Evolutionary conservation across 35 echinoderm and acorn worm species (phyloP).

Genomic region (Diadema setosum): DNA sequence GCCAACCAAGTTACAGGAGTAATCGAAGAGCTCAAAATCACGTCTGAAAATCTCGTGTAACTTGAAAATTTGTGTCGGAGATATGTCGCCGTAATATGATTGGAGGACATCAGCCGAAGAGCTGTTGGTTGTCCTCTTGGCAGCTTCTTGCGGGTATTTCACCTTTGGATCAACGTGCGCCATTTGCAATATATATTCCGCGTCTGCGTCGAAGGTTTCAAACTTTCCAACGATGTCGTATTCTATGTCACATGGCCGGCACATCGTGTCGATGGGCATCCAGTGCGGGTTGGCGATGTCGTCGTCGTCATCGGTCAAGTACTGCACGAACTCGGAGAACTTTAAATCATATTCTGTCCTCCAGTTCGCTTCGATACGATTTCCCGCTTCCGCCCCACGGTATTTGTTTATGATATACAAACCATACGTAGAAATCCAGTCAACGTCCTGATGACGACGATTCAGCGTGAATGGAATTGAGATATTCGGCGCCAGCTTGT

Average conservation of each 20-base stretch:
- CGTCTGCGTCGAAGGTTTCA: slow-evolving; percentile 70
- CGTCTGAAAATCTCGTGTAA: slow-evolving; percentile 15
- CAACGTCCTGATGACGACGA: neutral
- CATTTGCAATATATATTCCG: slow-evolving; percentile 43
- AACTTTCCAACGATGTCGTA: slow-evolving; percentile 83
- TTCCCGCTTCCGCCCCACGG: neutral
- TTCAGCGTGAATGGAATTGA: neutral
- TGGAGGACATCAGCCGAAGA: slow-evolving; percentile 28
- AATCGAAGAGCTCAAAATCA: slow-evolving; percentile 84
- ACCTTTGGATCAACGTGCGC: slow-evolving; percentile 14
- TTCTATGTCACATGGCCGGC: slow-evolving; percentile 63
- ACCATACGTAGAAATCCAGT: neutral
- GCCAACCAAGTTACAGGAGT: no score
- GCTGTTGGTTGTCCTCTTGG: slow-evolving; percentile 54
- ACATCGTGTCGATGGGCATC: slow-evolving; percentile 18
- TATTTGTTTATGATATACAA: neutral
- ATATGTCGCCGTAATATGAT: slow-evolving; percentile 20
- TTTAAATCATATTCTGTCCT: slow-evolving; percentile 36
- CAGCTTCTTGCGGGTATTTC: slow-evolving; percentile 43
- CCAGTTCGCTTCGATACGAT: neutral
- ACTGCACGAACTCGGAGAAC: slow-evolving; percentile 64
- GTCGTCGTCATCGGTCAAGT: neutral
- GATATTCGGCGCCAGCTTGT: slow-evolving; percentile 73
- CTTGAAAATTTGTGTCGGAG: neutral
- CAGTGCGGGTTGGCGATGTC: slow-evolving; percentile 12